These are phyloP conservation scores for Pycnomerus fuliginosus DNA, from an alignment of 2,888 invertebrate genomes.

Conservation along the genomic window DNA sequence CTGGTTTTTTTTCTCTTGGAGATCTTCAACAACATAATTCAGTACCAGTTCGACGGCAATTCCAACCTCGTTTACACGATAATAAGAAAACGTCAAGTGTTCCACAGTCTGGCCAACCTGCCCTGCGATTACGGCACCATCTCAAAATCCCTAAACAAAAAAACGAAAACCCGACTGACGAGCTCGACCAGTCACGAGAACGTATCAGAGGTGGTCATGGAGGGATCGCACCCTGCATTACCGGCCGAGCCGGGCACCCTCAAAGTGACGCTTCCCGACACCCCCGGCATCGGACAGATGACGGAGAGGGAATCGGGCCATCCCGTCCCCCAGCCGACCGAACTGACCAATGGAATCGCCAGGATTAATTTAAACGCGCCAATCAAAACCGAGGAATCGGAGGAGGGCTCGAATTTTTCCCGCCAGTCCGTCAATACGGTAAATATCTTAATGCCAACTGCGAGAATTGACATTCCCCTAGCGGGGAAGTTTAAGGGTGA, in stretches of 20 bases:
- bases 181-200: slow-evolving; percentile 56
- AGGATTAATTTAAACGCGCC: slow-evolving; percentile 41
- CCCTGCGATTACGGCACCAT: slow-evolving; percentile 92
- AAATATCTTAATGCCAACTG: too few species aligned
- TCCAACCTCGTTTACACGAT: slow-evolving; percentile 98
- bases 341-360: slow-evolving; percentile 48
- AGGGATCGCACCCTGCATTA: slow-evolving; percentile 78
- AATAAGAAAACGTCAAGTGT: slow-evolving; percentile 96
- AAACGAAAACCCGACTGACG: slow-evolving; percentile 48
- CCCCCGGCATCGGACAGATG: slow-evolving; percentile 65
- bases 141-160: slow-evolving; percentile 69
- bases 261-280: slow-evolving; percentile 86
- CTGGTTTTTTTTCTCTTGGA: slow-evolving; percentile 97
- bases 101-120: slow-evolving; percentile 95
- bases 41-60: slow-evolving; percentile 99
- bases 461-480: too few species aligned
- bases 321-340: slow-evolving; percentile 39
- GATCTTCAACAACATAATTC: slow-evolving; percentile 99
- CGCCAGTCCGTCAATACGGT: slow-evolving; percentile 47
- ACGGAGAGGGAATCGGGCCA: slow-evolving; percentile 94
- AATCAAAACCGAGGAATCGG: slow-evolving; percentile 5
- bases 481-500: slow-evolving; percentile 66
- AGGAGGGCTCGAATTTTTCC: slow-evolving; percentile 25
- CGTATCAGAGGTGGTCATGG: slow-evolving; percentile 71
- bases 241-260: slow-evolving; percentile 91